Percentiles rank a stretch among this genome's conserved stretches.
Evolutionary conservation across 2,113 vertebrate genomes (phyloP).

Genomic region (Coreoperca whiteheadi): DNA sequence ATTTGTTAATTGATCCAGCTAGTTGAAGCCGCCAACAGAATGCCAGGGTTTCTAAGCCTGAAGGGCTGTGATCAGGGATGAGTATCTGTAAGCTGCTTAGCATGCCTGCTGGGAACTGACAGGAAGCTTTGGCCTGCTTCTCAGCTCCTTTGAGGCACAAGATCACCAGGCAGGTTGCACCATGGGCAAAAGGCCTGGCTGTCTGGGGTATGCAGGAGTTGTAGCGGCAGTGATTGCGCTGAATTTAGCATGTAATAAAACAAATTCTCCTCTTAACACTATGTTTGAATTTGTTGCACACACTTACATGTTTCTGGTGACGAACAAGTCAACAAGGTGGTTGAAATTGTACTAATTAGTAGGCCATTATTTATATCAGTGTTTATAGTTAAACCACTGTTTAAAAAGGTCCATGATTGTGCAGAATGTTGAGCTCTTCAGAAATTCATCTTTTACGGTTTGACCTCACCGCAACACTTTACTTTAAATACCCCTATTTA

Average conservation of each 20-base stretch:
- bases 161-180: slow-evolving; percentile 55
- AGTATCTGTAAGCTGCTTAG: slow-evolving; percentile 83
- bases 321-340: background rate
- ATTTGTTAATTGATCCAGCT: slow-evolving; percentile 81
- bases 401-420: background rate
- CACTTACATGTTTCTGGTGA: background rate
- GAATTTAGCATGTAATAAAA: background rate
- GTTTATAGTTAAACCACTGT: background rate
- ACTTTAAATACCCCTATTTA: background rate
- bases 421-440: background rate
- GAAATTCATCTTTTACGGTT: background rate
- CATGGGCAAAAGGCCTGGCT: slow-evolving; percentile 4
- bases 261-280: background rate
- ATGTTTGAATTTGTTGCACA: background rate
- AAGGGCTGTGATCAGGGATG: slow-evolving; percentile 77
- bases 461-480: background rate
- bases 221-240: slow-evolving; percentile 1
- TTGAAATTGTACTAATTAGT: background rate
- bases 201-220: background rate
- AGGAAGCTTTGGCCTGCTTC: slow-evolving; percentile 60
- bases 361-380: background rate
- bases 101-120: slow-evolving; percentile 72
- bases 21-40: slow-evolving; percentile 69
- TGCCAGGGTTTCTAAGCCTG: slow-evolving; percentile 72
- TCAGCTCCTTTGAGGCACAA: slow-evolving; percentile 50